These are phyloP conservation scores for Mus pahari DNA, from an alignment of 2,113 vertebrate species.

Conservation along the genomic window DNA sequence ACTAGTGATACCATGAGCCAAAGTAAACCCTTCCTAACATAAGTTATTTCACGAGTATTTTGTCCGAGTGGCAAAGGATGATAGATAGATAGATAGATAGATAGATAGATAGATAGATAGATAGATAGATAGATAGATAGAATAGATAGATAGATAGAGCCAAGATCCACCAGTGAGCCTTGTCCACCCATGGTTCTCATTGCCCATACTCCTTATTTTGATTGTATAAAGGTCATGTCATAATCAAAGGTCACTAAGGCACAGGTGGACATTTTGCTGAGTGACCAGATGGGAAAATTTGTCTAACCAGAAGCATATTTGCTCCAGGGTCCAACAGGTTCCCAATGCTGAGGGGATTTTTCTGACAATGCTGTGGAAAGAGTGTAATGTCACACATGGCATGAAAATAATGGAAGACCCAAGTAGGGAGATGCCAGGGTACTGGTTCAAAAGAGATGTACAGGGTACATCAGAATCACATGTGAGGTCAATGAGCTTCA, in stretches of 20 bases:
- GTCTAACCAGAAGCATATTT: background rate
- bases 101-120: no score
- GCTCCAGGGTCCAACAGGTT: background rate
- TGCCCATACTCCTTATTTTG: background rate
- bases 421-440: background rate
- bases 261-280: background rate
- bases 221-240: slow-evolving; percentile 59
- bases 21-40: background rate
- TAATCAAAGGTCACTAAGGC: background rate
- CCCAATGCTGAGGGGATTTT: background rate
- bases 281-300: background rate
- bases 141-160: background rate
- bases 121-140: background rate
- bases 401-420: background rate
- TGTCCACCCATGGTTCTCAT: background rate
- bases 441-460: background rate
- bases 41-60: background rate
- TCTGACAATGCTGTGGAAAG: background rate
- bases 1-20: background rate
- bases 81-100: background rate
- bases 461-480: background rate
- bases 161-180: background rate
- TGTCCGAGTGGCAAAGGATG: background rate
- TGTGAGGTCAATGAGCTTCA: background rate
- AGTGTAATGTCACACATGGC: no score